Conservation (phyloP, 92 coral and sea anemone species). For the Anthopleura xanthogrammica region DNA sequence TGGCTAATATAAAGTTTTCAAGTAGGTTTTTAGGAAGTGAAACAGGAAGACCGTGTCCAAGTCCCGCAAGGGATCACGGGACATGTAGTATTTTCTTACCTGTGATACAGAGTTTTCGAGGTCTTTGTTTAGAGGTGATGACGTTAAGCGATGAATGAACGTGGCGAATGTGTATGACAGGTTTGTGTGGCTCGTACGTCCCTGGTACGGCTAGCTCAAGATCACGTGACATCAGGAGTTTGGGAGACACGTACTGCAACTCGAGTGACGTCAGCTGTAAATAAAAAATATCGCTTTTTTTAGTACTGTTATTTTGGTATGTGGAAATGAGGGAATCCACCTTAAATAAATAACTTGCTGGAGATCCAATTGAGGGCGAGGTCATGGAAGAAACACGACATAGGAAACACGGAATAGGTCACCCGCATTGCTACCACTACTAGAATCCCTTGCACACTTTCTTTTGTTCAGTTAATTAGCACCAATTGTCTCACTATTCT, state of each 20-base stretch:
- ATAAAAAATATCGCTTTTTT: background rate
- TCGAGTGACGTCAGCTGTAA: slow-evolving; percentile 89
- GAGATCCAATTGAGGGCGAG: too few relatives aligned
- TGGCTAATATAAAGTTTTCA: too few relatives aligned
- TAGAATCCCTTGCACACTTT: too few relatives aligned
- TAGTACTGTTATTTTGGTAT: too few relatives aligned
- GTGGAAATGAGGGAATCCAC: too few relatives aligned
- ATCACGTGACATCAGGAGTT: slow-evolving; percentile 94
- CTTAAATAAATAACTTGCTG: too few relatives aligned
- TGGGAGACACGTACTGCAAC: slow-evolving; percentile 96
- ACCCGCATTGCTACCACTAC: background rate
- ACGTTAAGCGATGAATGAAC: slow-evolving; percentile 95
- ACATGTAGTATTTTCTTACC: slow-evolving; percentile 30
- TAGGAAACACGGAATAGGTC: too few relatives aligned
- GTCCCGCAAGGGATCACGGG: background rate
- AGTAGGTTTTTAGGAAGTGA: too few relatives aligned
- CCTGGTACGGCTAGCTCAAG: slow-evolving; percentile 99
- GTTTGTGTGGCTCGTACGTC: slow-evolving; percentile 95
- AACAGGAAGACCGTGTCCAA: too few relatives aligned
- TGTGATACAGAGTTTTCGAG: slow-evolving; percentile 88
- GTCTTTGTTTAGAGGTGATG: slow-evolving; percentile 96
- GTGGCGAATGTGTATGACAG: slow-evolving; percentile 89
- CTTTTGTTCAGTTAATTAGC: too few relatives aligned
- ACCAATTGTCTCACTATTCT: too few relatives aligned
- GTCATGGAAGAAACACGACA: too few relatives aligned